Conservation (phyloP, 2,888 invertebrate genomes). For the Monopis laevigella region DNA sequence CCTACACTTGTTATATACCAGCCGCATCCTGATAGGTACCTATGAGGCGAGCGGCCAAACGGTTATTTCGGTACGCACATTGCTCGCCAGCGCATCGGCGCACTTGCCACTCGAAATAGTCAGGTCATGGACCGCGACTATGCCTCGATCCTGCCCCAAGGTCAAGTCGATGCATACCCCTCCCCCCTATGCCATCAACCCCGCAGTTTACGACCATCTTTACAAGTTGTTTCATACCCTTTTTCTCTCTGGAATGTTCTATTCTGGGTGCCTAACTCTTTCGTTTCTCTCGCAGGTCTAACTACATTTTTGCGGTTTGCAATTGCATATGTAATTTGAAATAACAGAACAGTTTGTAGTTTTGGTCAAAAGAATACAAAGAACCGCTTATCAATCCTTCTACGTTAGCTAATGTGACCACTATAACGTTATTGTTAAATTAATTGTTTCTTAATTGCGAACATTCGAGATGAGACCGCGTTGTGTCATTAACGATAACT, state of each 20-base stretch:
- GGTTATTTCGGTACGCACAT: conserved; percentile 68
- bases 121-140: conserved; percentile 65
- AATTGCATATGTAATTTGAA: too few species aligned
- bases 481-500: not conserved
- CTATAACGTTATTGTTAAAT: conserved; percentile 15
- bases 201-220: too few species aligned
- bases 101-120: conserved; percentile 67
- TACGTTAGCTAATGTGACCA: conserved; percentile 39
- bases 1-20: not conserved
- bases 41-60: conserved; percentile 40
- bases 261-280: too few species aligned
- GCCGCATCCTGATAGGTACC: conserved; percentile 48
- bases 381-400: too few species aligned
- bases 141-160: conserved; percentile 64
- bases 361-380: too few species aligned
- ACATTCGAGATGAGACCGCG: conserved; percentile 49
- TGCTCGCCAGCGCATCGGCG: conserved; percentile 42
- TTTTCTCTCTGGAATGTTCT: too few species aligned
- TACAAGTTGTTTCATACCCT: too few species aligned
- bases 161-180: conserved; percentile 52
- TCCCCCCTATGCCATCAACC: conserved; percentile 22
- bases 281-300: too few species aligned
- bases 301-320: too few species aligned
- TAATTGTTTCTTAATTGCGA: conserved; percentile 65
- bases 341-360: too few species aligned